A percentile compares a stretch with the other conserved stretches of the same genome.
phyloP scores from a whole-genome alignment of 2,888 invertebrate genomes.

The Nezara viridula region DNA sequence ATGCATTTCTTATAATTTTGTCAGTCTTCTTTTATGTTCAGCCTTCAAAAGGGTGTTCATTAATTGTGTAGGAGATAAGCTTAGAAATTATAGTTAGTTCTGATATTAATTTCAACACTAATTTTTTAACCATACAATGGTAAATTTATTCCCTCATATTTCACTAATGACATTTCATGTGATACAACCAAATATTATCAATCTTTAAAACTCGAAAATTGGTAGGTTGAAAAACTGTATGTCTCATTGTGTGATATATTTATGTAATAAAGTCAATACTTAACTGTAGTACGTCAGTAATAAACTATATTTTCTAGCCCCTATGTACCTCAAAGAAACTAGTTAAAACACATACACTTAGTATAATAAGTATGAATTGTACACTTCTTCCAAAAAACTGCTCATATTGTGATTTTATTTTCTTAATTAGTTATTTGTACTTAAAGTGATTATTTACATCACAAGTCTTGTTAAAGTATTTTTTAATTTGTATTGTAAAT shows the following conservation, averaged over 20 bases:
- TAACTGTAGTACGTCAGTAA: not conserved
- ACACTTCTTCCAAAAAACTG: constrained; percentile 41
- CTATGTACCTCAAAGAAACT: constrained; percentile 30
- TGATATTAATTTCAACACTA: not conserved
- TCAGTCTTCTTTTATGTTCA: not conserved
- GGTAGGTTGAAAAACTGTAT: not conserved
- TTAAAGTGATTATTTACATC: constrained; percentile 45
- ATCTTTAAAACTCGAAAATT: not conserved
- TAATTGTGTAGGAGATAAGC: not conserved
- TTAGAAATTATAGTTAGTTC: not conserved
- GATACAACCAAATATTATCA: not conserved
- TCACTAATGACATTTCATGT: not conserved
- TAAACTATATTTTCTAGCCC: not conserved
- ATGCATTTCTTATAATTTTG: not conserved
- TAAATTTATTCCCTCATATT: not conserved
- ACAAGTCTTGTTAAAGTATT: constrained; percentile 42
- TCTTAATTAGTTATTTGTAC: constrained; percentile 41
- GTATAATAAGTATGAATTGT: constrained; percentile 3
- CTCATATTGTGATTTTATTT: constrained; percentile 49
- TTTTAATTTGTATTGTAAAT: constrained; percentile 44
- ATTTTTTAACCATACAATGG: not conserved
- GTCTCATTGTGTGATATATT: not conserved
- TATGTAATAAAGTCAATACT: not conserved
- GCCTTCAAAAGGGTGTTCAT: not conserved
- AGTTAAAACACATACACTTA: constrained; percentile 11